Base-by-base conservation (phyloP, 2,797 vertebrate genomes). In the Scolopax rusticola region DNA sequence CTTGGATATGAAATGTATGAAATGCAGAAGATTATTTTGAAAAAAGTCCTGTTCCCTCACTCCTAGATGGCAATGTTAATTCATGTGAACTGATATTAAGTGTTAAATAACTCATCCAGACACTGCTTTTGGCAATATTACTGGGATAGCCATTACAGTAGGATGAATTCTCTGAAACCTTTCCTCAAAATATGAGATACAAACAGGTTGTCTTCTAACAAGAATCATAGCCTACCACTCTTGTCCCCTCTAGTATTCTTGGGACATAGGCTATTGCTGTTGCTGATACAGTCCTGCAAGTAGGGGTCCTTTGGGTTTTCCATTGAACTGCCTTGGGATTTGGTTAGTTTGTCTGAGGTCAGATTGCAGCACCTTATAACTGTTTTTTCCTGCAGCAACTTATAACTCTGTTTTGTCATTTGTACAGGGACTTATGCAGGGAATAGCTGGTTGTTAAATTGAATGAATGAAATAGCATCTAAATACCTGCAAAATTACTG, bases 61-160 rank as follows among this genome's bases (percentile, higher is more conserved):
- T 91, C 74, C 85, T 89, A 41, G 48, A 15, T 80, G 71, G 84
- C 81, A 95, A 71, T 2, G 0, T 90, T 93, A 94, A 95, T 97
- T 94, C 92, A 89, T 84, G 87, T 93, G 91, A 89, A 38, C 81
- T 84, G 77, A 84, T 93, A 96, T 50, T 94, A 94, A 90, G 86
- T 84, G 84, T 91, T 95, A 90, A 96, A 96, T 93, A 94, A 94
- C 93, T 95, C 92, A 96, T 81, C 81, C 86, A 86, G 92, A 92
- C 77, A 16, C 94, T 86, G 93, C 86, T 95, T 47, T 96, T 95
- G 93, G 89, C 85, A 95, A 12, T 93, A 83, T 89, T 70, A 87
- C 40, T 38, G 45, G 53, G 47, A 25, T 47, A 93, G 77, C 91
- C 68, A 90, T 94, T 93, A 71, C 36, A 91, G 19, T 5, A 50